These are phyloP conservation scores for Petrocephalus sullivani DNA, from an alignment of 2,797 vertebrate species.

Conservation along the genomic window DNA sequence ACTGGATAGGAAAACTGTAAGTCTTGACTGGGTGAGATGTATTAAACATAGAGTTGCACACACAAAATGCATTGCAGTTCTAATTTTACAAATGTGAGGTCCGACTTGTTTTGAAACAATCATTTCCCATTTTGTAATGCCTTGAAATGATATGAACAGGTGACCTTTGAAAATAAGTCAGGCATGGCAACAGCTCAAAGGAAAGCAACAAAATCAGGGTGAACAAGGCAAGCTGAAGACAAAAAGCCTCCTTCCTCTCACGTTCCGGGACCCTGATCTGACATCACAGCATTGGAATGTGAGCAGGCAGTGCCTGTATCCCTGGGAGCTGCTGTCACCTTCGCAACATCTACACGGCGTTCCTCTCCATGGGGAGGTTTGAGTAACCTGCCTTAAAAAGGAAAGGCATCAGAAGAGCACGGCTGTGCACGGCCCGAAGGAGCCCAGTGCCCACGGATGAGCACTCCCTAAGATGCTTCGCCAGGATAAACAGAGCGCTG, in stretches of 20 bases:
- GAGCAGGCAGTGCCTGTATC: slow-evolving; percentile 18
- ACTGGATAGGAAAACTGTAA: background rate
- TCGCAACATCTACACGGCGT: slow-evolving; percentile 37
- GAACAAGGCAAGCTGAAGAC: background rate
- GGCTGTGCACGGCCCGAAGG: slow-evolving; percentile 19
- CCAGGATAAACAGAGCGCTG: slow-evolving; percentile 36
- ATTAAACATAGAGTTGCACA: background rate
- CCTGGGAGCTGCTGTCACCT: slow-evolving; percentile 26
- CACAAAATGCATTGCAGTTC: background rate
- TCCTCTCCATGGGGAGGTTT: slow-evolving; percentile 30
- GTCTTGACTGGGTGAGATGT: background rate
- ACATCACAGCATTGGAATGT: slow-evolving; percentile 45
- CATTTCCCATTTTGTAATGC: background rate
- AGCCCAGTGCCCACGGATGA: slow-evolving; percentile 22
- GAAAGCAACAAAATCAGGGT: background rate
- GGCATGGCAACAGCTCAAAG: background rate
- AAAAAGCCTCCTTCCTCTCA: background rate
- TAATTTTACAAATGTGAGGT: background rate
- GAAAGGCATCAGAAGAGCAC: slow-evolving; percentile 52
- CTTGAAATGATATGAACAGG: background rate
- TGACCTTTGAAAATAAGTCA: background rate
- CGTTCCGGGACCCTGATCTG: slow-evolving; percentile 16
- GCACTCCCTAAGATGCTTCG: slow-evolving; percentile 11
- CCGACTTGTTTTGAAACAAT: background rate
- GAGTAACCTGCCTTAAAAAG: slow-evolving; percentile 60